Percentiles rank a stretch among this genome's conserved stretches.
Conservation (phyloP, 2,888 invertebrate genomes). For the Sarcophaga variegata region DNA sequence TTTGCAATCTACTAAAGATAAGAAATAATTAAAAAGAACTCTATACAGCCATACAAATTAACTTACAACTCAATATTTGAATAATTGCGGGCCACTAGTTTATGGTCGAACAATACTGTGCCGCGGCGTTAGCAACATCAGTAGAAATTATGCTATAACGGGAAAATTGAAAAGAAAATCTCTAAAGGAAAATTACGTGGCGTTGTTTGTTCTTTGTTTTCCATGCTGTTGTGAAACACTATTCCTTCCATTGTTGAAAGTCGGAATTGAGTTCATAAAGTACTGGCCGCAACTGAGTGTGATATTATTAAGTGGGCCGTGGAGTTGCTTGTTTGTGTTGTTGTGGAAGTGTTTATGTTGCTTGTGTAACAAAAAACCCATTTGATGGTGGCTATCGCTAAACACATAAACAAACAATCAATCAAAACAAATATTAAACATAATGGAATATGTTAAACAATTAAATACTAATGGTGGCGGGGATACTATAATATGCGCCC, state of each 20-base stretch:
- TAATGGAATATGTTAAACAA: constrained; percentile 64
- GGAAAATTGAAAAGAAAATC: neutral
- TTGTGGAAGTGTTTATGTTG: neutral
- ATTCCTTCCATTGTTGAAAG: too few species aligned
- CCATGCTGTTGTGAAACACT: too few species aligned
- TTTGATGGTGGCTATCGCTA: constrained; percentile 29
- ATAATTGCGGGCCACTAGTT: neutral
- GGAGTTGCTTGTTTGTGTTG: neutral
- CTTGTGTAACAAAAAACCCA: neutral
- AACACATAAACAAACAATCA: constrained; percentile 50
- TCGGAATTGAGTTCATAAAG: too few species aligned
- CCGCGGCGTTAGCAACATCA: neutral
- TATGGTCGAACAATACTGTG: neutral
- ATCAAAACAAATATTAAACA: constrained; percentile 40
- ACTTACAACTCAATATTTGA: neutral
- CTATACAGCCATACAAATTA: neutral
- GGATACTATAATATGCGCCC: constrained; percentile 31
- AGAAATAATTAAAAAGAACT: neutral
- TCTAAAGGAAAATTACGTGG: neutral
- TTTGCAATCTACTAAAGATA: constrained; percentile 1
- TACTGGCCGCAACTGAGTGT: too few species aligned
- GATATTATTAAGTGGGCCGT: neutral
- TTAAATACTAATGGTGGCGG: constrained; percentile 42
- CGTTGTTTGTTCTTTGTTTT: too few species aligned
- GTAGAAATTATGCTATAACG: neutral